Evolutionary conservation across 2,797 vertebrate genomes (phyloP), one percentile per base, ranked within the genome.

Genomic region (Syngnathus rostellatus): DNA sequence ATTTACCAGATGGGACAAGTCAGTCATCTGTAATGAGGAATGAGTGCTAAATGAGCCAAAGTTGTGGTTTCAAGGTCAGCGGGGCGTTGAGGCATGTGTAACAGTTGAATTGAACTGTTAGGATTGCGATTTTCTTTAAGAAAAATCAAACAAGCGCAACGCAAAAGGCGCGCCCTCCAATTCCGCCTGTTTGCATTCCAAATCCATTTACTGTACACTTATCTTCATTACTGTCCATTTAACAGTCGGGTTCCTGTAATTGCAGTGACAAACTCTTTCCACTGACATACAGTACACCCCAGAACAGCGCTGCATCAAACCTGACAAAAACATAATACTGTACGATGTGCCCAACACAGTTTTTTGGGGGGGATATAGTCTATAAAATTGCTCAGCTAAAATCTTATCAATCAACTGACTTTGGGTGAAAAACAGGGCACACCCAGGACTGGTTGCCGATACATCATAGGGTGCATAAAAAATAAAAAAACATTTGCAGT

Each of bases 21-120:
- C 71, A 74, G 55, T 37, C 71, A 6, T 21, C 48, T n/a, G 40
- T 70, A 77, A 80, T 72, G 77, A 77, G 23, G 63, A 69, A 63
- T 6, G 39, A 66, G 39, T 66, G 65, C 73, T 23, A 62, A 69
- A 78, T 71, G 58, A 77, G 65, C 74, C 16, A 60, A 51, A 72
- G 74, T 50, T 8, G 40, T 51, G 25, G 62, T 74, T 74, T 71
- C 38, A 69, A 65, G 62, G 62, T 67, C 45, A 61, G 50, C 62
- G 21, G 10, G 62, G 59, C 4, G 31, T 58, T 5, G 25, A 8
- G 57, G 66, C 61, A 81, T 40, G 48, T 25, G 68, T 37, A n/a
- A 53, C 8, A 53, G 9, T 21, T 9, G n/a, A 21, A 53, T 53
- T 53, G n/a, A 8, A 9, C 5, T 21, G 19, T 53, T 53, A 8